Percentiles rank a stretch among this genome's conserved stretches.
These are phyloP conservation scores for Yasuhikotakia modesta DNA, from an alignment of 2,797 vertebrate genomes.

Conservation along the genomic window DNA sequence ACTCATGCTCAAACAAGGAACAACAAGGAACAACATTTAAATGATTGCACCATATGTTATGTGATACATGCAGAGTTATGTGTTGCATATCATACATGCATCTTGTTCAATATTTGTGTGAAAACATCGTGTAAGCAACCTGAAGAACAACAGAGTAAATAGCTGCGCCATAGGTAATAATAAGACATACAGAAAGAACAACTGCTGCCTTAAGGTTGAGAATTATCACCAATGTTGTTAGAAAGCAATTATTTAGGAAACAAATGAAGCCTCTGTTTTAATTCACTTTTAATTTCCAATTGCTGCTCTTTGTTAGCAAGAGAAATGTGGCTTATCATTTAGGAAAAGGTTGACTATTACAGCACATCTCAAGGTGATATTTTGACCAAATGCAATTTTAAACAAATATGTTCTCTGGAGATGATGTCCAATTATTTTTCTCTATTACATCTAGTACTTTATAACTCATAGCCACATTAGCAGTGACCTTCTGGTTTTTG, in stretches of 20 bases:
- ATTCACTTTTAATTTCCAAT: slow-evolving; percentile 9
- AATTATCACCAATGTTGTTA: slow-evolving; percentile 2
- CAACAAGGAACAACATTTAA: neutral
- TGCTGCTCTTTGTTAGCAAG: neutral
- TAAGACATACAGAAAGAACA: neutral
- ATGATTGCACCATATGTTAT: neutral
- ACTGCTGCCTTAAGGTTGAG: slow-evolving; percentile 1
- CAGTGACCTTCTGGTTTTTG: slow-evolving; percentile 4
- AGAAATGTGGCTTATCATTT: neutral
- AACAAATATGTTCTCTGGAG: neutral
- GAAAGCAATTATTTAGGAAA: neutral
- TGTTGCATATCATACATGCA: neutral
- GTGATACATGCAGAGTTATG: neutral
- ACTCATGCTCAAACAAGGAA: neutral
- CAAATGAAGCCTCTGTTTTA: slow-evolving; percentile 16
- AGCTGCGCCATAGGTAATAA: neutral
- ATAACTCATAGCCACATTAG: neutral
- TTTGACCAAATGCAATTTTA: neutral
- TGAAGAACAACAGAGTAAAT: slow-evolving; percentile 31
- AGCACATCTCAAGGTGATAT: neutral
- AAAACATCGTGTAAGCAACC: neutral
- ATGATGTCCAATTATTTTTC: neutral
- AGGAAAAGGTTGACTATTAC: neutral
- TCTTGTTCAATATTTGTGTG: neutral
- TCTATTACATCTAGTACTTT: neutral